These are phyloP conservation scores for Pachyramphus minor DNA, from an alignment of 2,113 vertebrate genomes.

Conservation along the genomic window DNA sequence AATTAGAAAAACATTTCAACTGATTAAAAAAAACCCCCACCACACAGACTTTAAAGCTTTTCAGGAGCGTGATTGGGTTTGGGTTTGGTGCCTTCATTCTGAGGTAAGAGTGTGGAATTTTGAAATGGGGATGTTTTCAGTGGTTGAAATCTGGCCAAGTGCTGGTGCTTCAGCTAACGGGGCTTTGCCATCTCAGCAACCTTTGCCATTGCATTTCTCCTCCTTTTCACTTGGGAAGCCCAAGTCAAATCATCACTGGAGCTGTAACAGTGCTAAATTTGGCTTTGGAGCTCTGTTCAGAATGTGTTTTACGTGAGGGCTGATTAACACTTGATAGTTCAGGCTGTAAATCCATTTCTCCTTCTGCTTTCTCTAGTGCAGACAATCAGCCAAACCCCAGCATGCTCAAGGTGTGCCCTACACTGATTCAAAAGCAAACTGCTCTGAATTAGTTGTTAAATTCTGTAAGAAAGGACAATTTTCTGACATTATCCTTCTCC, in stretches of 20 bases:
- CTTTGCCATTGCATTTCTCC: neutral
- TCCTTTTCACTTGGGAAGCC: neutral
- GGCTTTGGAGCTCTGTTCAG: neutral
- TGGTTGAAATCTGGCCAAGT: neutral
- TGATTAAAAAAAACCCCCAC: neutral
- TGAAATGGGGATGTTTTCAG: neutral
- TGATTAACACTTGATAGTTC: neutral
- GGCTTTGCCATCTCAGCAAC: neutral
- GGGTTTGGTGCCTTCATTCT: neutral
- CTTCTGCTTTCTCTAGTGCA: neutral
- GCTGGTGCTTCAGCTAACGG: constrained; percentile 20
- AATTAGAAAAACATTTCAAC: neutral
- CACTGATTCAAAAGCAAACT: neutral
- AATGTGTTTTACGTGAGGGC: neutral
- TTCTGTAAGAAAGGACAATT: neutral
- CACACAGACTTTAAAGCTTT: neutral
- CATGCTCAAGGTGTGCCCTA: neutral
- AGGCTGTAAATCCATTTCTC: neutral
- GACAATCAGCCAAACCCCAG: neutral
- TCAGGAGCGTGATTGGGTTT: neutral
- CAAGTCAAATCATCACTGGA: neutral
- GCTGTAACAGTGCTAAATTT: neutral
- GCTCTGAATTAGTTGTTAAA: neutral
- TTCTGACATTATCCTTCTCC: neutral
- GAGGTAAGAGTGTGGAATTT: neutral